phyloP scores from a whole-genome alignment of 2,113 vertebrate genomes.

The Thamnophis sirtalis region DNA sequence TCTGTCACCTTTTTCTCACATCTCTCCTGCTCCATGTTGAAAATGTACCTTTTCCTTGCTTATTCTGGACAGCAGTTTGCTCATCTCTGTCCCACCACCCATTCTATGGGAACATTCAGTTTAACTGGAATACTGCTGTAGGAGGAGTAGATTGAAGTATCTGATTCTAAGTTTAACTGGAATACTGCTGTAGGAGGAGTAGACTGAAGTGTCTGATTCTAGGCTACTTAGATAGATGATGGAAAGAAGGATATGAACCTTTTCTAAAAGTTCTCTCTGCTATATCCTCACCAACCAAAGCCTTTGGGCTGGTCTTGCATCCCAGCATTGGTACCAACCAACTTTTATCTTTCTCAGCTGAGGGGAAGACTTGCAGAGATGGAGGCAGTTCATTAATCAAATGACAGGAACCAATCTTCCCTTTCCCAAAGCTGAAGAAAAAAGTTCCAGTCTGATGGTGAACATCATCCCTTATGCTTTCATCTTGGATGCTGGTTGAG shows the following conservation, averaged over 20 bases:
- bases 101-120: neutral
- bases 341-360: neutral
- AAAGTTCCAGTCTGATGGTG: neutral
- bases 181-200: neutral
- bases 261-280: neutral
- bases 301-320: neutral
- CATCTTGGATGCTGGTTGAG: neutral
- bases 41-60: neutral
- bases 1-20: neutral
- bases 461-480: neutral
- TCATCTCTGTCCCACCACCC: neutral
- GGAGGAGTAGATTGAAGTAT: neutral
- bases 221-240: neutral
- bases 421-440: neutral
- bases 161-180: neutral
- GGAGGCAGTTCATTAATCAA: neutral
- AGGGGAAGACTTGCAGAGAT: neutral
- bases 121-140: neutral
- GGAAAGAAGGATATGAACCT: neutral
- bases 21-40: neutral
- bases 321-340: neutral
- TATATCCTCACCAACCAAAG: neutral
- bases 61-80: neutral
- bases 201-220: neutral
- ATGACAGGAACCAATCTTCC: neutral